These are phyloP conservation scores for Erebia aethiops DNA, from an alignment of 2,888 invertebrate genomes.

Conservation along the genomic window DNA sequence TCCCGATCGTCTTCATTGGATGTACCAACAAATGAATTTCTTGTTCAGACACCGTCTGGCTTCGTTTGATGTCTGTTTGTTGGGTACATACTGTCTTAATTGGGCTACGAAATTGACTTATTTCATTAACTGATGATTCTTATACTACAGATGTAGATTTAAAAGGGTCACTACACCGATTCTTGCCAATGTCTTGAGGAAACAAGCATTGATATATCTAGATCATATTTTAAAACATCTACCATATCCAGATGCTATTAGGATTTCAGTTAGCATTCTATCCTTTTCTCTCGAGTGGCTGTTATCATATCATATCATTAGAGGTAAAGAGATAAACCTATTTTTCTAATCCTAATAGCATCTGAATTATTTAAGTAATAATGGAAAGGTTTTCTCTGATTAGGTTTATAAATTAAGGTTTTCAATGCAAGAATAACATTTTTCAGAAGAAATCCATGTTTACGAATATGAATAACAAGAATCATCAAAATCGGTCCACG, in stretches of 20 bases:
- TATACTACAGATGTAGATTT: conserved; percentile 6
- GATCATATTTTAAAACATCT: too few relatives aligned
- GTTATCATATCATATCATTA: too few relatives aligned
- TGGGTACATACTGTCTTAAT: conserved; percentile 50
- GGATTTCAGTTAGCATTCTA: too few relatives aligned
- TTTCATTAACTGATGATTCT: conserved; percentile 37
- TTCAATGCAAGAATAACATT: neutral
- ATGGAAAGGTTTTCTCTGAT: too few relatives aligned
- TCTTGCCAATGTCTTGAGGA: neutral
- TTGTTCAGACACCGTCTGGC: conserved; percentile 59
- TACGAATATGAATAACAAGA: neutral
- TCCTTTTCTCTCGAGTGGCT: too few relatives aligned
- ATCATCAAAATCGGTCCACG: too few relatives aligned
- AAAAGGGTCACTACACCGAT: neutral
- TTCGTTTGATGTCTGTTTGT: conserved; percentile 72
- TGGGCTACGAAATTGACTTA: conserved; percentile 43
- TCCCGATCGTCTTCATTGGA: conserved; percentile 61
- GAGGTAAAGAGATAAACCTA: too few relatives aligned
- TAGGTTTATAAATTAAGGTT: too few relatives aligned
- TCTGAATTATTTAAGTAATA: too few relatives aligned
- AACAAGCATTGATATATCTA: neutral
- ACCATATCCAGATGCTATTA: too few relatives aligned
- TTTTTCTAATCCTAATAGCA: too few relatives aligned
- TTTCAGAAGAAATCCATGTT: neutral
- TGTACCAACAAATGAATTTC: conserved; percentile 69